These are phyloP conservation scores for Florisuga fusca DNA, from an alignment of 2,797 vertebrate genomes.

Conservation along the genomic window DNA sequence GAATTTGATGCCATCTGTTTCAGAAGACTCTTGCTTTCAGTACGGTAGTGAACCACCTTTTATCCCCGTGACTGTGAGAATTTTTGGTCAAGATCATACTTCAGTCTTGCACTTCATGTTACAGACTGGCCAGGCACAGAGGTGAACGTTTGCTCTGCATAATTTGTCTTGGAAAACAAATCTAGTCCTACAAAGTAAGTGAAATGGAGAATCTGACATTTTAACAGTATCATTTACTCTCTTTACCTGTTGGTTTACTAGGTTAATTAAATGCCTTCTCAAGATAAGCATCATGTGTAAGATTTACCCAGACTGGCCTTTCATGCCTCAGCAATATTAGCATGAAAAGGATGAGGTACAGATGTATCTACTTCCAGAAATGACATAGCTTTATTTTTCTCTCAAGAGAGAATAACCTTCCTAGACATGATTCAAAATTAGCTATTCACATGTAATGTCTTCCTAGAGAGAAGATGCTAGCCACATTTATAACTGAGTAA, in stretches of 20 bases:
- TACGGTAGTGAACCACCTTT: not conserved
- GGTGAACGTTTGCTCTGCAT: not conserved
- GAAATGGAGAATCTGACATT: not conserved
- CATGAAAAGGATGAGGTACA: not conserved
- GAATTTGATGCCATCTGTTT: not conserved
- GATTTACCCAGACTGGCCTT: not conserved
- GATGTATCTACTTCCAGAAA: not conserved
- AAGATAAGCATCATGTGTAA: not conserved
- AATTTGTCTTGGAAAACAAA: conserved; percentile 12
- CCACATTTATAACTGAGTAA: not conserved
- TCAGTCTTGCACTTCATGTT: not conserved
- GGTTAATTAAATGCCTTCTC: not conserved
- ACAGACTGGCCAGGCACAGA: not conserved
- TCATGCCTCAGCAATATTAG: not conserved
- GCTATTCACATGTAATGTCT: not conserved
- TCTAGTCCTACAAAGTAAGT: not conserved
- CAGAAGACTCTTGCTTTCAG: not conserved
- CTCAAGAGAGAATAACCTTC: not conserved
- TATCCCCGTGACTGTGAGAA: not conserved
- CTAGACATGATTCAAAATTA: not conserved
- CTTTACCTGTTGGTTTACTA: not conserved
- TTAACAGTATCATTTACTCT: not conserved
- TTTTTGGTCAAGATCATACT: not conserved
- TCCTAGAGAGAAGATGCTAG: conserved; percentile 4
- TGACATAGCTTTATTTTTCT: not conserved